Evolutionary conservation across 2,113 vertebrate species (phyloP), one percentile per base, ranked within the genome.

Genomic region (Ariopsis seemanni): DNA sequence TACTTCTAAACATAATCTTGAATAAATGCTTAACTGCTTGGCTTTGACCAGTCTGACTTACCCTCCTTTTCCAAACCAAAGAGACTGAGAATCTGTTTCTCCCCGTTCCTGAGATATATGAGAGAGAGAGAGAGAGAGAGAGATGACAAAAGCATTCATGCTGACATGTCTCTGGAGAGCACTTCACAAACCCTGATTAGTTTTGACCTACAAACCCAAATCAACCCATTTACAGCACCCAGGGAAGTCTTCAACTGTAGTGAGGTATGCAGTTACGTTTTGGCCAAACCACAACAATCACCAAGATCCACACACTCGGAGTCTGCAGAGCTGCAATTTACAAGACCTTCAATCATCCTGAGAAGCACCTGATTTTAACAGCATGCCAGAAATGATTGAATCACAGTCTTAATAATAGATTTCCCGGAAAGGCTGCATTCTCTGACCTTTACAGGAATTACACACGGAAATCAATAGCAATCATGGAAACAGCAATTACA

Each of bases 11-110:
- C n/a, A 62, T 8, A n/a, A 48, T 48, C 0, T 57, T 60, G 27
- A 34, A 4, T 27, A 7, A 72, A 1, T 48, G 4, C 50, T 60
- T 57, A 71, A 85, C 5, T 48, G 4, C 50, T 60, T 57, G 78
- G 83, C 5, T 81, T 30, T 58, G 84, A 71, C 12, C 55, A 65
- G 55, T 1, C 0, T 53, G 89, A 97, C 97, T 97, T 90, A 98
- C 97, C 98, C 97, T 94, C 97, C 98, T 95, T 99, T 99, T 92
- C 95, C 94, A 93, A 99, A 99, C 98, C 97, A 99, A 2, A 99
- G 92, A 0, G 97, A 99, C 87, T 94, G 97, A 69, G 97, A 96
- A 71, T 91, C 91, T 18, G 96, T 96, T 92, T 98, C 98, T 90
- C 97, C 98, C 2, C 97, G 96, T 60, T 97, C 97, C 98, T 99